Conservation (phyloP, 2,888 invertebrate species). For the Macrophya annulata region DNA sequence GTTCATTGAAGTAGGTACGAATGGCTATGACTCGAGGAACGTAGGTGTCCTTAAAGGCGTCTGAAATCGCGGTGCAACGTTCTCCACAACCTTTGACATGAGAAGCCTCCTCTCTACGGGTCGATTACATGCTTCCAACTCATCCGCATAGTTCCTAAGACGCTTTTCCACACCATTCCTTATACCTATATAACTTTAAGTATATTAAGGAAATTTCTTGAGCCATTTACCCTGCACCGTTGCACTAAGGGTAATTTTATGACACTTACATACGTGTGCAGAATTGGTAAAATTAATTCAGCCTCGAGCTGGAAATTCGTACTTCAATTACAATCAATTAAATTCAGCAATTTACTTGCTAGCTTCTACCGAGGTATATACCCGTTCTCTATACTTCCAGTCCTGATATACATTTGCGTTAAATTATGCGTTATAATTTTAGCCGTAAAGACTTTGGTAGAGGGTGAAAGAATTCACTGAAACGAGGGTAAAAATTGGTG, state of each 20-base stretch:
- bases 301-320: background rate
- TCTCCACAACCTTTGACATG: constrained; percentile 39
- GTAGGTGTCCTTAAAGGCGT: constrained; percentile 1
- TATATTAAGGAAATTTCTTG: constrained; percentile 12
- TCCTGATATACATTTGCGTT: background rate
- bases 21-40: background rate
- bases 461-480: background rate
- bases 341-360: background rate
- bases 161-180: constrained; percentile 6
- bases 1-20: background rate
- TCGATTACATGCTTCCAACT: constrained; percentile 23
- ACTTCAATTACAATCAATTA: background rate
- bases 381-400: background rate
- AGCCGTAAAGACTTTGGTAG: background rate
- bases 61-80: constrained; percentile 28
- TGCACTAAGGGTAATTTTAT: constrained; percentile 13
- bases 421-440: background rate
- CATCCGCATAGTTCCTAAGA: background rate
- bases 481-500: background rate
- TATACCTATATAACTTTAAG: background rate
- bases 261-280: background rate
- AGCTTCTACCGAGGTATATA: background rate
- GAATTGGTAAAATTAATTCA: background rate
- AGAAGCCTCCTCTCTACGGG: constrained; percentile 10
- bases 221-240: constrained; percentile 18